Percentiles rank a stretch among this genome's conserved stretches.
These are phyloP conservation scores for Agelaius tricolor DNA, from an alignment of 2,113 vertebrate genomes.

Conservation along the genomic window DNA sequence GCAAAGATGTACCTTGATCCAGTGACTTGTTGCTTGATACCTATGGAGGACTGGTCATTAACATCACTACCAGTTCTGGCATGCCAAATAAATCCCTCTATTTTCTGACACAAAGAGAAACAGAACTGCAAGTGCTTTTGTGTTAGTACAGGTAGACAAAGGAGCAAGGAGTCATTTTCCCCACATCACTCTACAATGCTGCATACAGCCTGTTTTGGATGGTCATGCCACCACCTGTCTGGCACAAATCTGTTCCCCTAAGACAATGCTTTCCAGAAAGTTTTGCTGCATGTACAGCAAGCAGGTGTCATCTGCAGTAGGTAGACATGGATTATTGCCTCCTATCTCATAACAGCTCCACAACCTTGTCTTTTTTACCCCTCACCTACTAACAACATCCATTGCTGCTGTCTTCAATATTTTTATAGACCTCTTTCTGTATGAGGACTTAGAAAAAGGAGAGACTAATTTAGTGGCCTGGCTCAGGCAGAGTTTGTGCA, in stretches of 20 bases:
- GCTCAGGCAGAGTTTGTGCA: constrained; percentile 9
- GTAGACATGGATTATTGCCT: background rate
- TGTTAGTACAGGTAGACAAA: background rate
- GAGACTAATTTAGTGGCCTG: background rate
- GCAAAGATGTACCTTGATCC: background rate
- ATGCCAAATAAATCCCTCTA: background rate
- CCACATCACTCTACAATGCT: background rate
- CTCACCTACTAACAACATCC: background rate
- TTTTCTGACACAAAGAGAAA: background rate
- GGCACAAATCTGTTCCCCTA: background rate
- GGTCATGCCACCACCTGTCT: background rate
- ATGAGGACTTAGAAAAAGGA: background rate
- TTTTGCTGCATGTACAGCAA: background rate
- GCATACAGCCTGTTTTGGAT: background rate
- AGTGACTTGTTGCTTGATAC: background rate
- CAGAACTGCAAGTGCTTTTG: background rate
- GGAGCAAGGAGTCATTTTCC: background rate
- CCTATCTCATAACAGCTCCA: background rate
- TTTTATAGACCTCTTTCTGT: background rate
- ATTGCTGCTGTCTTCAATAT: background rate
- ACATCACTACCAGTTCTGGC: background rate
- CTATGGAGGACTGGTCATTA: background rate
- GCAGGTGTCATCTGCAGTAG: background rate
- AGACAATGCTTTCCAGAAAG: background rate
- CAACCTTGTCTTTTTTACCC: background rate